Conservation (phyloP, 2,888 invertebrate species). For the Drosophila maculinotata region DNA sequence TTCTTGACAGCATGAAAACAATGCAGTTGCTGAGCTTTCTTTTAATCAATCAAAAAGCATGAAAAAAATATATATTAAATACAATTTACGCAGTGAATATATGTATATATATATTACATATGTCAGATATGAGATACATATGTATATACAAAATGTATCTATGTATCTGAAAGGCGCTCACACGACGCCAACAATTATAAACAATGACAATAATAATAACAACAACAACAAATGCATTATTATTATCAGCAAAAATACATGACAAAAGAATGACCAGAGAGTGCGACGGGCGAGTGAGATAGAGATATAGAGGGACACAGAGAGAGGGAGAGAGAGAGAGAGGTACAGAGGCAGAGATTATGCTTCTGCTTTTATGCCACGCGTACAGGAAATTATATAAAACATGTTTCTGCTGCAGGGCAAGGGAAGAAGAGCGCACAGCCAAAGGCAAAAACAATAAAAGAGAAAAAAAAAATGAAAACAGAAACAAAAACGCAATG, state of each 20-base stretch:
- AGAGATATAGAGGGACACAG: background rate
- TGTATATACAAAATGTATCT: slow-evolving; percentile 24
- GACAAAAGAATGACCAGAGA: slow-evolving; percentile 61
- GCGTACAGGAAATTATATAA: slow-evolving; percentile 81
- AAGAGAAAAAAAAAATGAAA: slow-evolving; percentile 32
- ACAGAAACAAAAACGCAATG: slow-evolving; percentile 56
- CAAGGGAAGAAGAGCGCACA: background rate
- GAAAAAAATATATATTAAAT: slow-evolving; percentile 29
- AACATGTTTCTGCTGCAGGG: slow-evolving; percentile 64
- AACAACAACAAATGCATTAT: slow-evolving; percentile 67
- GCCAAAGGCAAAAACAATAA: slow-evolving; percentile 62
- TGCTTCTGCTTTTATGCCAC: slow-evolving; percentile 75
- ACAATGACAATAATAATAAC: slow-evolving; percentile 58
- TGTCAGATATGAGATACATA: slow-evolving; percentile 30
- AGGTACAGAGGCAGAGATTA: slow-evolving; percentile 47
- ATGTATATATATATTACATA: slow-evolving; percentile 9
- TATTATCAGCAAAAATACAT: slow-evolving; percentile 73
- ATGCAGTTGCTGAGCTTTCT: slow-evolving; percentile 34
- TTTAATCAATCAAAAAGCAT: slow-evolving; percentile 47
- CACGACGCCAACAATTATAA: slow-evolving; percentile 65
- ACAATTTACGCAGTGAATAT: slow-evolving; percentile 18
- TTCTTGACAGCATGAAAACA: slow-evolving; percentile 19
- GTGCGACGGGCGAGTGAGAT: slow-evolving; percentile 3
- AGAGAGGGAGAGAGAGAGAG: slow-evolving; percentile 6
- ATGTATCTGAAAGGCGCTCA: slow-evolving; percentile 45